phyloP scores from a whole-genome alignment of 2,797 vertebrate genomes.

The Adelosebastes latens region DNA sequence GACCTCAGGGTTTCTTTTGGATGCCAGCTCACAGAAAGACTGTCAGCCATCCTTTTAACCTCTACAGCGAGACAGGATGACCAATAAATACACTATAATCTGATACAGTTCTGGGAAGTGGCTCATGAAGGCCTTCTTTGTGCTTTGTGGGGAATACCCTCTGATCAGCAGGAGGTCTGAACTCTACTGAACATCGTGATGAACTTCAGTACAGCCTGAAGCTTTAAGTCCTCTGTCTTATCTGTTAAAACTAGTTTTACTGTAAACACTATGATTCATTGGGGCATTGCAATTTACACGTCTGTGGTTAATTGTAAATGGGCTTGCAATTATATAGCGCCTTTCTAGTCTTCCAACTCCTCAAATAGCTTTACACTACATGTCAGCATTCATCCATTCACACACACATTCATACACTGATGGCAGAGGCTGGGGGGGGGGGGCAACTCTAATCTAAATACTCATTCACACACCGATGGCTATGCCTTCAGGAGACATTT shows the following conservation, averaged over 20 bases:
- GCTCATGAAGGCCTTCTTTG: slow-evolving; percentile 4
- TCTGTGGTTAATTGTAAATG: neutral
- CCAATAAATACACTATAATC: neutral
- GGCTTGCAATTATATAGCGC: neutral
- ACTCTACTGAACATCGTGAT: neutral
- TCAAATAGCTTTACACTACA: neutral
- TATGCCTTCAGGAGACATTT: too few species aligned
- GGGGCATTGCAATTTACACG: neutral
- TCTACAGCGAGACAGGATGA: neutral
- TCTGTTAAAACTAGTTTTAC: neutral
- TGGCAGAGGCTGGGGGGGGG: neutral
- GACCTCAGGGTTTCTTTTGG: neutral
- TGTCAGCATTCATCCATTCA: neutral
- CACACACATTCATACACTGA: neutral
- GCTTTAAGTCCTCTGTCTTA: neutral
- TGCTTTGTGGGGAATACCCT: slow-evolving; percentile 14
- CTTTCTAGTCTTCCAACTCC: neutral
- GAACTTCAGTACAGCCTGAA: neutral
- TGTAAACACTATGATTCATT: neutral
- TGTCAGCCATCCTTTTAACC: neutral
- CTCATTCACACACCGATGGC: too few species aligned
- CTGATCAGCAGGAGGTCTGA: slow-evolving; percentile 10
- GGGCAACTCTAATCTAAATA: too few species aligned
- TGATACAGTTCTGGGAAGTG: neutral
- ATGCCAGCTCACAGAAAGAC: neutral